Evolutionary conservation across 2,888 invertebrate species (phyloP).

Genomic region (Caenorhabditis plicata): DNA sequence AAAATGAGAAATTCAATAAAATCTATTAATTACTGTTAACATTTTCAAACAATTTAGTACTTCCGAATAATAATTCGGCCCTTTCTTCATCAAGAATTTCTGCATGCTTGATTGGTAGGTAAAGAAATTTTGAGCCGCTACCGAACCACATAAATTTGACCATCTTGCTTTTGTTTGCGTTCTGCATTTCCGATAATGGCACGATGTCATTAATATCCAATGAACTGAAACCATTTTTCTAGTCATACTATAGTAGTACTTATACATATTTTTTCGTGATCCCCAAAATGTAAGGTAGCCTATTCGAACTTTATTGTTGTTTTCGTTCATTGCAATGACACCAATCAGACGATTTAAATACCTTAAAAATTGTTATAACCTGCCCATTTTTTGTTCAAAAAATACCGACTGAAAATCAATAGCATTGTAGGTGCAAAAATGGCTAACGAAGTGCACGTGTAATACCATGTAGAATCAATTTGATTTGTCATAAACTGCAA

Average conservation of each 20-base stretch:
- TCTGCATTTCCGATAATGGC: slow-evolving; percentile 23
- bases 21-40: no score
- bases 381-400: background rate
- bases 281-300: slow-evolving; percentile 50
- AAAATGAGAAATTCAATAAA: no score
- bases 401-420: slow-evolving; percentile 41
- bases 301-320: slow-evolving; percentile 41
- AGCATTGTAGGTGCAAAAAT: slow-evolving; percentile 39
- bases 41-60: slow-evolving; percentile 21
- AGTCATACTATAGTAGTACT: background rate
- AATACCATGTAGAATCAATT: slow-evolving; percentile 20
- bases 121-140: slow-evolving; percentile 6
- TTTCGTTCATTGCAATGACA: slow-evolving; percentile 49
- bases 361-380: no score
- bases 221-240: slow-evolving; percentile 4
- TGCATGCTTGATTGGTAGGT: slow-evolving; percentile 26
- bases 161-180: slow-evolving; percentile 14
- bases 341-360: slow-evolving; percentile 52
- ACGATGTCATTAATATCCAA: slow-evolving; percentile 24
- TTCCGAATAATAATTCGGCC: slow-evolving; percentile 40
- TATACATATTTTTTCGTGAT: slow-evolving; percentile 35
- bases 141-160: slow-evolving; percentile 28
- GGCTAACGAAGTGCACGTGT: slow-evolving; percentile 27
- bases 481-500: slow-evolving; percentile 18
- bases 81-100: slow-evolving; percentile 39